phyloP scores from a whole-genome alignment of 2,888 invertebrate species.

The Apoda limacodes region DNA sequence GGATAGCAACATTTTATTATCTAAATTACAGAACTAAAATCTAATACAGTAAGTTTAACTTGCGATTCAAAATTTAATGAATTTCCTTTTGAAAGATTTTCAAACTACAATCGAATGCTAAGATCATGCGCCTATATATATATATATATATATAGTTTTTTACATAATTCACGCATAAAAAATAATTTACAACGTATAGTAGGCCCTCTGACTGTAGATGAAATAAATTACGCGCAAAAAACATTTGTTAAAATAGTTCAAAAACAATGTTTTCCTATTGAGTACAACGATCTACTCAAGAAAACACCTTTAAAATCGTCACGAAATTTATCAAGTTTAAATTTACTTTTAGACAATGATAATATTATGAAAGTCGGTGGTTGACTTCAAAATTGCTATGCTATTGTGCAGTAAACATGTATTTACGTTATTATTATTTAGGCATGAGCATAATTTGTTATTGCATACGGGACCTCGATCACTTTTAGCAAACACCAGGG shows the following conservation, averaged over 20 bases:
- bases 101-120: conserved; percentile 8
- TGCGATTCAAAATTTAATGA: too few species aligned
- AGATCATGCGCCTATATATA: conserved; percentile 9
- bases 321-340: too few species aligned
- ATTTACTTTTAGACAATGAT: too few species aligned
- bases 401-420: too few species aligned
- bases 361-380: too few species aligned
- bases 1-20: conserved; percentile 17
- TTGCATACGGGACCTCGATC: too few species aligned
- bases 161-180: conserved; percentile 8
- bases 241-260: conserved; percentile 3
- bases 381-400: too few species aligned
- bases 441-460: too few species aligned
- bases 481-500: conserved; percentile 3
- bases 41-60: too few species aligned
- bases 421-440: too few species aligned
- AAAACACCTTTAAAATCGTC: conserved; percentile 2
- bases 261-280: conserved; percentile 6
- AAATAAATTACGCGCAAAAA: conserved; percentile 5
- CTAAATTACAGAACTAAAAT: too few species aligned
- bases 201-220: conserved; percentile 8
- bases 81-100: conserved; percentile 12
- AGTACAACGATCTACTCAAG: conserved; percentile 2
- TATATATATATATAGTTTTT: conserved; percentile 10
- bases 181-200: background rate